Evolutionary conservation across 2,888 invertebrate species (phyloP).

Genomic region (Temnothorax rugatulus): DNA sequence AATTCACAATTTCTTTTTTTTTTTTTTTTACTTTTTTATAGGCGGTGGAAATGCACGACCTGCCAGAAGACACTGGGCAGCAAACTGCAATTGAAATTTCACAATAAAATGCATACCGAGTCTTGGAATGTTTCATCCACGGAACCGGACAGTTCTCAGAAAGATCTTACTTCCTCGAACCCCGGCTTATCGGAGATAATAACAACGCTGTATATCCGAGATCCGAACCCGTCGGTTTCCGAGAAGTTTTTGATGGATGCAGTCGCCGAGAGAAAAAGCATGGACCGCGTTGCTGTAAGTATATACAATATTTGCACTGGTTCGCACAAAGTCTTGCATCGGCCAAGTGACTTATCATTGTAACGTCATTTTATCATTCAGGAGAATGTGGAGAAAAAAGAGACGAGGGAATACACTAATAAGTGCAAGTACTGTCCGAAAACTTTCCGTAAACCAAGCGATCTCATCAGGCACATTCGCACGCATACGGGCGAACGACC

Average conservation of each 20-base stretch:
- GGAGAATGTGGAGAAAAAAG: conserved; percentile 66
- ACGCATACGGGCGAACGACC: conserved; percentile 91
- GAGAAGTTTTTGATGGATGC: conserved; percentile 83
- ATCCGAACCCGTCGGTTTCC: conserved; percentile 76
- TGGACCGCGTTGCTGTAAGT: conserved; percentile 75
- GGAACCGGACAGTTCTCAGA: conserved; percentile 74
- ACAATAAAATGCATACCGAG: conserved; percentile 77
- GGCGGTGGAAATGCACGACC: conserved; percentile 78
- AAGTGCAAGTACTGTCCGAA: conserved; percentile 89
- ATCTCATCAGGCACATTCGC: conserved; percentile 89
- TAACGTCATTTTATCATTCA: conserved; percentile 15
- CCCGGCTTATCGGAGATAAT: conserved; percentile 43
- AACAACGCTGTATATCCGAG: conserved; percentile 27
- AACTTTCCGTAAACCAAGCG: conserved; percentile 90
- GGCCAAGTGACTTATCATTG: not conserved
- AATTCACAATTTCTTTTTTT: not conserved
- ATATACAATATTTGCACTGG: conserved; percentile 7
- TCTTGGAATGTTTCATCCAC: conserved; percentile 66
- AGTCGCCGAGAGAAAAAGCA: conserved; percentile 80
- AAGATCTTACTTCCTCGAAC: conserved; percentile 76
- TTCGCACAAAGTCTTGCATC: not conserved
- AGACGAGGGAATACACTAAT: conserved; percentile 85
- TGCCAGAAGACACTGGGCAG: conserved; percentile 79
- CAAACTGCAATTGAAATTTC: conserved; percentile 78
- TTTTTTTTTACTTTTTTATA: conserved; percentile 56